Percentiles rank a stretch among this genome's conserved stretches.
Conservation (phyloP, 2,888 invertebrate species). For the Drosophila mimetica region DNA sequence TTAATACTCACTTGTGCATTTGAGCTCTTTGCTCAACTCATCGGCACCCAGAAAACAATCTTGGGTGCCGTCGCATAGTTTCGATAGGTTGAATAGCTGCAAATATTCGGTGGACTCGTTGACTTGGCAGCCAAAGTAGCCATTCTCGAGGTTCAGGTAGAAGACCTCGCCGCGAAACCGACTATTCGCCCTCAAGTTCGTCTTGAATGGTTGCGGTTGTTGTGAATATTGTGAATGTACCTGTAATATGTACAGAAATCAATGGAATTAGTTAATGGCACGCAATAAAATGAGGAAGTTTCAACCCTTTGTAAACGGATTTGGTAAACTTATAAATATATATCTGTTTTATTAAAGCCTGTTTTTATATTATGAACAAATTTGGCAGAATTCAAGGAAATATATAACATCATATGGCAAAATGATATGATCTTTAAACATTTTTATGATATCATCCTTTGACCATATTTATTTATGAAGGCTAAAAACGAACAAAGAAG, state of each 20-base stretch:
- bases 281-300: conserved; percentile 18
- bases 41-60: conserved; percentile 97
- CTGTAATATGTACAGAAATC: conserved; percentile 63
- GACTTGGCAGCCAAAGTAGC: conserved; percentile 98
- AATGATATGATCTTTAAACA: not conserved
- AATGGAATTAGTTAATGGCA: conserved; percentile 20
- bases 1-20: conserved; percentile 93
- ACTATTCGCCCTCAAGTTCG: conserved; percentile 82
- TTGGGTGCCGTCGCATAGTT: conserved; percentile 95
- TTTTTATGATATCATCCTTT: not conserved
- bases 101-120: conserved; percentile 97
- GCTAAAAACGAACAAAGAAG: not conserved
- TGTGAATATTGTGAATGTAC: conserved; percentile 87
- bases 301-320: not conserved
- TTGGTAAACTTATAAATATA: too few species aligned
- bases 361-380: too few species aligned
- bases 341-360: too few species aligned
- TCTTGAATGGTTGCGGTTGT: conserved; percentile 87
- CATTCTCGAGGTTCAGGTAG: conserved; percentile 98
- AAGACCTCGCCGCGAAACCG: conserved; percentile 95
- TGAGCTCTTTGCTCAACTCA: conserved; percentile 94
- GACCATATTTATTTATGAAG: not conserved
- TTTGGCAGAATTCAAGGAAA: not conserved
- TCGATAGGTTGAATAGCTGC: conserved; percentile 97
- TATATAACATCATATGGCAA: not conserved